Evolutionary conservation across 2,113 vertebrate species (phyloP), one percentile per base, ranked within the genome.

Genomic region (Arizona elegans): DNA sequence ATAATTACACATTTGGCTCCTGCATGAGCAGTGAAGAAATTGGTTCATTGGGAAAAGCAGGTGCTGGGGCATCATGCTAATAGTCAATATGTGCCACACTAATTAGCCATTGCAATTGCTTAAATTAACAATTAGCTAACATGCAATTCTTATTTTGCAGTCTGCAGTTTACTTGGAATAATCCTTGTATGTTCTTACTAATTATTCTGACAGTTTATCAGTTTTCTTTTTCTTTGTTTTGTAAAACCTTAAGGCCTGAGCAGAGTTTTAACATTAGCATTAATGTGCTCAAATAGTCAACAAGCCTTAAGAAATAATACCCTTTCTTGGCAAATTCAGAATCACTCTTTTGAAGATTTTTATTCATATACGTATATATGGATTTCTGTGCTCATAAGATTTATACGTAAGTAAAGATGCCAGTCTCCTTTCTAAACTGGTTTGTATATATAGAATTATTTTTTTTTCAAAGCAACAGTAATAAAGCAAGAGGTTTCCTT

Each of bases 121-220:
- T 98, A 99, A 99, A 99, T 99, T 99, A 99, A 99, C 99, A 99
- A 99, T 99, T 99, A 99, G 98, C 98, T 99, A 99, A 99, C 99
- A 98, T 99, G 99, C 99, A 99, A 99, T 99, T 99, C 98, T 98
- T 98, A 97, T 98, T 98, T 97, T 98, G 98, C 98, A 97, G 98
- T 98, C 98, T 96, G 98, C 98, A 98, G 98, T 98, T 99, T 98
- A 98, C 98, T 98, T 98, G 98, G 98, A 98, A 98, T 98, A 99
- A 99, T 99, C 98, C 98, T 98, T 98, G 98, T 98, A 98, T 98
- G 98, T 98, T 98, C 97, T 98, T 98, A 98, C 98, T 97, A 97
- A 98, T 98, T 98, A 98, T 98, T 98, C 98, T 97, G 98, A 98
- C 98, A 98, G 98, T 97, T 98, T 98, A 98, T 98, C 98, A 98